phyloP scores from a whole-genome alignment of 2,113 vertebrate genomes.

The Otolemur garnettii region DNA sequence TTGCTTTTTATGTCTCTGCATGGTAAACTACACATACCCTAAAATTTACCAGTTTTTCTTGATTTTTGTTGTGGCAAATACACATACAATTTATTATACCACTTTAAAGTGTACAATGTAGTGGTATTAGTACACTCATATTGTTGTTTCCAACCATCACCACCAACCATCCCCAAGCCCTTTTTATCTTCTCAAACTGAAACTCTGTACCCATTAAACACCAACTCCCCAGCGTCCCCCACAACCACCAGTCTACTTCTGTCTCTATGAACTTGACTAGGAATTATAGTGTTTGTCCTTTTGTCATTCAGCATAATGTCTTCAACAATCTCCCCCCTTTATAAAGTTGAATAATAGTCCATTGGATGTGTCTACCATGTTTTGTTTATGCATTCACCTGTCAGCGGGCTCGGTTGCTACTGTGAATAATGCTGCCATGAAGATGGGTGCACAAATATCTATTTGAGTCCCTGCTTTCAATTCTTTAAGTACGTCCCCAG shows the following conservation, averaged over 20 bases:
- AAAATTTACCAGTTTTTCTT: not conserved
- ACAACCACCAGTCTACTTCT: not conserved
- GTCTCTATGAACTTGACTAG: not conserved
- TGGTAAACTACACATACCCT: not conserved
- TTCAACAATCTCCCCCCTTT: not conserved
- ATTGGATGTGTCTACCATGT: rapidly evolving
- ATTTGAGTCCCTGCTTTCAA: not conserved
- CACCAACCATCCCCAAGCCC: not conserved
- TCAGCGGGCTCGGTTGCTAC: not conserved
- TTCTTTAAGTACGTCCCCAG: not conserved
- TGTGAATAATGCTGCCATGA: not conserved
- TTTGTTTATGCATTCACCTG: not conserved
- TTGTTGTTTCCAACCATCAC: not conserved
- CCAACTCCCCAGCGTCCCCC: not conserved
- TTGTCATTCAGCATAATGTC: not conserved
- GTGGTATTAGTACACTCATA: not conserved
- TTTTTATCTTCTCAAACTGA: not conserved
- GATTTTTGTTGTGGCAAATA: not conserved
- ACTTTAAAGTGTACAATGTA: not conserved
- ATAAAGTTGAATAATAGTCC: not conserved
- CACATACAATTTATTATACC: not conserved
- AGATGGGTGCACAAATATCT: no score
- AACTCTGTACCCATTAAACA: not conserved
- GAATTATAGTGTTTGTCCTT: not conserved
- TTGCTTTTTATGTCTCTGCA: not conserved